Evolutionary conservation across 2,797 vertebrate species (phyloP).

Genomic region (Phrynocephalus guinanensis): DNA sequence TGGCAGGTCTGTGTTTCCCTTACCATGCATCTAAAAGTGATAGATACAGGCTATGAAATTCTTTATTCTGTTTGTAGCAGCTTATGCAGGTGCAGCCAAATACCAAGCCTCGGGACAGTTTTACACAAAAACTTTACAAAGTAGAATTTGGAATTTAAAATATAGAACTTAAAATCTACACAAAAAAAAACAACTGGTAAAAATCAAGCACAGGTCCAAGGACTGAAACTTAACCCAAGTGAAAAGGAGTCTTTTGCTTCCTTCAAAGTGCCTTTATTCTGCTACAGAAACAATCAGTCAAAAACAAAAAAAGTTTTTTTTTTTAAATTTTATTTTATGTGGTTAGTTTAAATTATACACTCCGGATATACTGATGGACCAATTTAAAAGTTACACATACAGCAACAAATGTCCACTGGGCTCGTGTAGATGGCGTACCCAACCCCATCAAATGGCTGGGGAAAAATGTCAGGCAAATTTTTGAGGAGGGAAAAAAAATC

Average conservation of each 20-base stretch:
- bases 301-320: constrained; percentile 73
- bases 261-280: constrained; percentile 83
- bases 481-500: constrained; percentile 76
- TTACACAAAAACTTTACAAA: constrained; percentile 88
- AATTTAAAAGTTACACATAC: constrained; percentile 90
- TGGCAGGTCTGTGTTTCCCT: constrained; percentile 86
- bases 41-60: constrained; percentile 87
- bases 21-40: constrained; percentile 91
- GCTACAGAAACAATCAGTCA: constrained; percentile 76
- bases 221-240: constrained; percentile 81
- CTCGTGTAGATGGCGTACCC: constrained; percentile 81
- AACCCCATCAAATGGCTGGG: constrained; percentile 76
- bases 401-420: constrained; percentile 84
- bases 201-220: constrained; percentile 87
- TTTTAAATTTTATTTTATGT: constrained; percentile 52
- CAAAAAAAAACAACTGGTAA: constrained; percentile 81
- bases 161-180: constrained; percentile 89
- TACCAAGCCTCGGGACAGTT: constrained; percentile 89
- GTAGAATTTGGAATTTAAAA: constrained; percentile 87
- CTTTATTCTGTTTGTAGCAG: constrained; percentile 88
- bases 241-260: constrained; percentile 76
- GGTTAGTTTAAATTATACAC: constrained; percentile 95
- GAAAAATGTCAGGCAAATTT: constrained; percentile 78
- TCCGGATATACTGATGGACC: constrained; percentile 91
- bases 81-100: constrained; percentile 89